A percentile compares a stretch with the other conserved stretches of the same genome.
Evolutionary conservation across 2,888 invertebrate species (phyloP).

Genomic region (Caenorhabditis virilis): DNA sequence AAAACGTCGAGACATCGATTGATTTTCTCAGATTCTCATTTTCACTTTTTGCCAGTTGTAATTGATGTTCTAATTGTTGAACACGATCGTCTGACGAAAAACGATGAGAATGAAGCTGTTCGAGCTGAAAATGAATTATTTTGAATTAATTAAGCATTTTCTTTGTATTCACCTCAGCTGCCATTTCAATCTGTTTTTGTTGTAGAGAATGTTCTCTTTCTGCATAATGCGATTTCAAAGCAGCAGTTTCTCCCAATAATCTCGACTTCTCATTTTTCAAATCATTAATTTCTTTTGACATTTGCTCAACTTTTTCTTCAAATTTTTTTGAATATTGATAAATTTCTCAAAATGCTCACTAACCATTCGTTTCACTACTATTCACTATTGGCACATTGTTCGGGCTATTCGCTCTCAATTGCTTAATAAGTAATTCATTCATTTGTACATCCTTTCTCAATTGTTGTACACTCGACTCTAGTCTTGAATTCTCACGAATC

Average conservation of each 20-base stretch:
- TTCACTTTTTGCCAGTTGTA: constrained; percentile 9
- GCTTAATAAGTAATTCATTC: constrained; percentile 54
- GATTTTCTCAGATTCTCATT: not conserved
- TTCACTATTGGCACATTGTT: constrained; percentile 1
- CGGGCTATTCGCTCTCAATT: constrained; percentile 30
- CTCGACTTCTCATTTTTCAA: constrained; percentile 21
- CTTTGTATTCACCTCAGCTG: not conserved
- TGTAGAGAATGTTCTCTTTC: constrained; percentile 32
- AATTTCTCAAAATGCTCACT: not conserved
- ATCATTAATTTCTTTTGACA: constrained; percentile 6
- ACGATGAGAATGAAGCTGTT: constrained; percentile 11
- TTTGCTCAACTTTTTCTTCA: constrained; percentile 2
- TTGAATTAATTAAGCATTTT: no score
- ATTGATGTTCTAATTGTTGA: constrained; percentile 24
- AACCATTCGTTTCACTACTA: not conserved
- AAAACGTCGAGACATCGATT: not conserved
- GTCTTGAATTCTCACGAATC: constrained; percentile 50
- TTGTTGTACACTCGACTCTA: constrained; percentile 40
- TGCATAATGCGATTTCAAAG: constrained; percentile 27
- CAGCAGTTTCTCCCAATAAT: constrained; percentile 14
- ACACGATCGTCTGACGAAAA: constrained; percentile 11
- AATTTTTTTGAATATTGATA: not conserved
- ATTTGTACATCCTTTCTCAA: constrained; percentile 49
- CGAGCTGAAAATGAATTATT: constrained; percentile 5
- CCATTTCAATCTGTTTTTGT: constrained; percentile 24